These are phyloP conservation scores for Varanus komodoensis DNA, from an alignment of 2,113 vertebrate species.

Conservation along the genomic window DNA sequence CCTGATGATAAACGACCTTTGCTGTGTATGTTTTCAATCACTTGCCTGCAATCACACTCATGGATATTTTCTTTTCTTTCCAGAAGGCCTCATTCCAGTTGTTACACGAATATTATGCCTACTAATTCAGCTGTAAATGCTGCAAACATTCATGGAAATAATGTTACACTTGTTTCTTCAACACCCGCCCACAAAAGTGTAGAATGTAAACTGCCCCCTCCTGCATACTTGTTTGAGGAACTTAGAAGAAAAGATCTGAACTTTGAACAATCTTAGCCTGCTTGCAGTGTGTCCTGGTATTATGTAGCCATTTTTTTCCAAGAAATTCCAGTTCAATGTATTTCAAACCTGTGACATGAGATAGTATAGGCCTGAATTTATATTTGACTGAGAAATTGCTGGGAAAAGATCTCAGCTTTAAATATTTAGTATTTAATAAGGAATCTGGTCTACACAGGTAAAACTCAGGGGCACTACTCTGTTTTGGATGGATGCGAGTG, in stretches of 20 bases:
- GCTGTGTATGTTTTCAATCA: conserved; percentile 1
- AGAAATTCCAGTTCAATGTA: neutral
- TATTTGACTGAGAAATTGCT: neutral
- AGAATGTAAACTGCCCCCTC: neutral
- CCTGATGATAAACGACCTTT: neutral
- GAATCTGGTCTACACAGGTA: neutral
- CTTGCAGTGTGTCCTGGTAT: neutral
- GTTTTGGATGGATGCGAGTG: neutral
- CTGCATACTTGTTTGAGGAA: conserved; percentile 14
- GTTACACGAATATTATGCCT: neutral
- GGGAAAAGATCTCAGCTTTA: neutral
- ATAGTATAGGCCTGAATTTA: neutral
- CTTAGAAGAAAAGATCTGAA: neutral
- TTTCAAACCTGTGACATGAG: neutral
- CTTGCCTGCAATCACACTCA: neutral
- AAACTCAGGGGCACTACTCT: neutral
- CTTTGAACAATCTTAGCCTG: neutral
- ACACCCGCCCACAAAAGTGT: neutral
- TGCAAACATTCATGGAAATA: neutral
- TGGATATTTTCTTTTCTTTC: neutral
- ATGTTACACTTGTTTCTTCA: neutral
- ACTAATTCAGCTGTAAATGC: neutral
- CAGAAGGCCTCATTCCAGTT: neutral
- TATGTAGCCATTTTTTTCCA: neutral
- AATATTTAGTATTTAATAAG: neutral